phyloP scores from a whole-genome alignment of 1,140 invertebrate genomes.

The Papilio polyxenes region DNA sequence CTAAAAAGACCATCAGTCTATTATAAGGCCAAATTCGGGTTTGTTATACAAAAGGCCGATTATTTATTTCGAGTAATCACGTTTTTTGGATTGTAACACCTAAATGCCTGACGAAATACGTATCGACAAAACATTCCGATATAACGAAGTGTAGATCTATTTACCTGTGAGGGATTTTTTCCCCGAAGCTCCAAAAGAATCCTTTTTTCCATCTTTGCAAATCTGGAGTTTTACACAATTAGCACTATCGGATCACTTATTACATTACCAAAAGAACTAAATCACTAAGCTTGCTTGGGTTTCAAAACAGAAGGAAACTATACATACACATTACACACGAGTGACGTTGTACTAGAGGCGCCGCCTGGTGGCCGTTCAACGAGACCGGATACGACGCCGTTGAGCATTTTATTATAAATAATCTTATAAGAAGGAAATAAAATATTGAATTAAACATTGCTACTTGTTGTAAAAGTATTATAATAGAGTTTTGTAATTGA shows the following conservation, averaged over 20 bases:
- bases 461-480: slow-evolving; percentile 27
- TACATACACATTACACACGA: slow-evolving; percentile 77
- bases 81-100: slow-evolving; percentile 55
- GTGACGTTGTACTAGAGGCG: slow-evolving; percentile 75
- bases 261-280: slow-evolving; percentile 72
- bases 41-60: slow-evolving; percentile 28
- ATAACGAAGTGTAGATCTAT: slow-evolving; percentile 69
- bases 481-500: slow-evolving; percentile 27
- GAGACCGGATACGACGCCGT: slow-evolving; percentile 61
- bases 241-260: slow-evolving; percentile 62
- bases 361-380: slow-evolving; percentile 65
- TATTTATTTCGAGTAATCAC: slow-evolving; percentile 43
- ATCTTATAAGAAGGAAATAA: slow-evolving; percentile 2
- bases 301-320: slow-evolving; percentile 81
- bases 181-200: slow-evolving; percentile 94
- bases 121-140: slow-evolving; percentile 81
- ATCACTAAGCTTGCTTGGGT: slow-evolving; percentile 80
- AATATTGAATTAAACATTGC: slow-evolving; percentile 6
- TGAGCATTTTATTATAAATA: slow-evolving; percentile 54
- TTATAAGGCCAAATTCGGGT: slow-evolving; percentile 17
- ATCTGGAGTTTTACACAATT: slow-evolving; percentile 60
- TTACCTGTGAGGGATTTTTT: slow-evolving; percentile 90
- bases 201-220: slow-evolving; percentile 91
- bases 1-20: slow-evolving; percentile 53
- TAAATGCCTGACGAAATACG: slow-evolving; percentile 72